A percentile compares a stretch with the other conserved stretches of the same genome.
Conservation (phyloP, 2,888 invertebrate genomes). For the Acheta domesticus region DNA sequence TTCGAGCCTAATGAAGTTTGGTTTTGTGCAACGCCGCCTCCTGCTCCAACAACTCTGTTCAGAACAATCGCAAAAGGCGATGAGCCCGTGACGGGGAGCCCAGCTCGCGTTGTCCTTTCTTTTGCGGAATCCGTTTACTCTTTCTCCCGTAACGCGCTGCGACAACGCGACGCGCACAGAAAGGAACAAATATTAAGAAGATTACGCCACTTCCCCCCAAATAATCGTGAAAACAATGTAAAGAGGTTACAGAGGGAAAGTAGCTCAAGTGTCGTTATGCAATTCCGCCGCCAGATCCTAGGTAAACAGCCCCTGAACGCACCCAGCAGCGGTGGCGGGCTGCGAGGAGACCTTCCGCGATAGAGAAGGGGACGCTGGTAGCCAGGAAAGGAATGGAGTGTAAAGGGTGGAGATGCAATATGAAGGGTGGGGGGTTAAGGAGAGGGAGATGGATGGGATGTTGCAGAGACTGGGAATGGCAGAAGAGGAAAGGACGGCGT, state of each 20-base stretch:
- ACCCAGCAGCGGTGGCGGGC: too few species aligned
- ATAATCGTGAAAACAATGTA: constrained; percentile 11
- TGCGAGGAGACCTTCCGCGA: too few species aligned
- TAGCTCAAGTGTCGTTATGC: background rate
- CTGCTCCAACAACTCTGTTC: background rate
- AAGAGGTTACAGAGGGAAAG: constrained; percentile 1
- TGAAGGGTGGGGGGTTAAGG: too few species aligned
- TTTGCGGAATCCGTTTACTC: background rate
- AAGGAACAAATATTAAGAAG: constrained; percentile 18
- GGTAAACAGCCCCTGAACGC: too few species aligned
- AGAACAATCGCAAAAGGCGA: background rate
- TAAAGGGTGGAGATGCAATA: too few species aligned
- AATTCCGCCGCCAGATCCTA: background rate
- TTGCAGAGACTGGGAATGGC: too few species aligned
- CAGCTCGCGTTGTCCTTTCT: background rate
- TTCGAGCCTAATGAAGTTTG: too few species aligned
- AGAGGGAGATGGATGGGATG: too few species aligned
- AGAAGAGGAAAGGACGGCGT: too few species aligned
- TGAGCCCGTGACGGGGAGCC: background rate
- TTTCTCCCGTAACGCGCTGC: background rate
- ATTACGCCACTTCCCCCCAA: background rate
- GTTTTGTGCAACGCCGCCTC: too few species aligned
- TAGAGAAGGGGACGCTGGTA: too few species aligned
- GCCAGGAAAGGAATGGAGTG: too few species aligned
- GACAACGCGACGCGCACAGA: background rate